phyloP scores from a whole-genome alignment of 2,888 invertebrate species.

The Rhagonycha lutea region DNA sequence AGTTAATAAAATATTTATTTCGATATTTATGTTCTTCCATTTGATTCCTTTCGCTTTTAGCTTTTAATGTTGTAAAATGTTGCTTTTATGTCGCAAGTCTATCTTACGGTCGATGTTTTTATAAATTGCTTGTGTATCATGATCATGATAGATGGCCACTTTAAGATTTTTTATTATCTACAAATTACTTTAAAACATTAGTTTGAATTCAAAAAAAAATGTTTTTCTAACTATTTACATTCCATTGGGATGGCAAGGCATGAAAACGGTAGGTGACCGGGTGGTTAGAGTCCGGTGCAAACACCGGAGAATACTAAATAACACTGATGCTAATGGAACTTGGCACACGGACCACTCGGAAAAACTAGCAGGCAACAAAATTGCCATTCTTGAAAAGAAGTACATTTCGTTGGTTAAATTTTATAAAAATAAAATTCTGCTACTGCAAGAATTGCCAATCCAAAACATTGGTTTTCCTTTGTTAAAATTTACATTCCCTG shows the following conservation, averaged over 20 bases:
- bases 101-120: not conserved
- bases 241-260: not conserved
- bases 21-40: not conserved
- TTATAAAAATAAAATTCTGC: not conserved
- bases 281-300: not conserved
- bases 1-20: not conserved
- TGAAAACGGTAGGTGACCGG: not conserved
- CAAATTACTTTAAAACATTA: not conserved
- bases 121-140: not conserved
- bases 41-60: not conserved
- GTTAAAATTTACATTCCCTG: not conserved
- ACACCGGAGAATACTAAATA: not conserved
- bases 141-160: not conserved
- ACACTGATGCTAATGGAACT: not conserved
- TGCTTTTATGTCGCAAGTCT: not conserved
- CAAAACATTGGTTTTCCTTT: not conserved
- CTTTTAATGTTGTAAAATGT: not conserved
- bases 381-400: not conserved
- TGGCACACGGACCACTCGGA: not conserved
- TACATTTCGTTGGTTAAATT: not conserved
- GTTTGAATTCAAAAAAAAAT: not conserved
- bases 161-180: not conserved
- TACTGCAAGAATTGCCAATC: not conserved
- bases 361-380: not conserved
- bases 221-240: not conserved